phyloP scores from a whole-genome alignment of 2,113 vertebrate genomes.

The Campylomormyrus tamandua region DNA sequence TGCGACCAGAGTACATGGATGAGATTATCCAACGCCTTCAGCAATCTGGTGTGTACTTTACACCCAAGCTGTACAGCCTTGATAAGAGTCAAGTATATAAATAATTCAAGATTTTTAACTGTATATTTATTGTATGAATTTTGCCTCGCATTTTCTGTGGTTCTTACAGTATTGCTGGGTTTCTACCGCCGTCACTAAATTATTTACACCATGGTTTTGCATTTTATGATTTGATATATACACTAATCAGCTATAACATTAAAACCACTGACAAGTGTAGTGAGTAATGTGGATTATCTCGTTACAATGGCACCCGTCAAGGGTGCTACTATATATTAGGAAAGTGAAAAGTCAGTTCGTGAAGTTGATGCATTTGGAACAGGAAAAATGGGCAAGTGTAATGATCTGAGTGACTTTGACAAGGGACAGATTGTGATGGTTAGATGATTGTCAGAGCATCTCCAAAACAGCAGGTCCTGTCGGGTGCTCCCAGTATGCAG shows the following conservation, averaged over 20 bases:
- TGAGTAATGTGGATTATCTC: background rate
- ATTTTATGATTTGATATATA: background rate
- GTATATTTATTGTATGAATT: background rate
- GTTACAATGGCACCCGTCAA: background rate
- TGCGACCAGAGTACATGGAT: background rate
- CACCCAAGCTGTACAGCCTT: background rate
- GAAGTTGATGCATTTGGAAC: background rate
- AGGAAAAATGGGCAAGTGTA: background rate
- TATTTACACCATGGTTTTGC: background rate
- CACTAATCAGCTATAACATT: background rate
- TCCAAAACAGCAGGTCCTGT: background rate
- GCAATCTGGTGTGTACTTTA: background rate
- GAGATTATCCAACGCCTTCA: background rate
- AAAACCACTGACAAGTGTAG: background rate
- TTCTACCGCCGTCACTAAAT: background rate
- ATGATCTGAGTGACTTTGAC: background rate
- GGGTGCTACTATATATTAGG: background rate
- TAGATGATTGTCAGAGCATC: background rate
- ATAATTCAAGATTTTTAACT: slow-evolving; percentile 9
- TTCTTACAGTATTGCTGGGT: background rate
- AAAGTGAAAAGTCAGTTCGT: background rate
- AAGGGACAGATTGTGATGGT: background rate
- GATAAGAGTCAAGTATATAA: background rate
- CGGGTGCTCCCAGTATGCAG: background rate
- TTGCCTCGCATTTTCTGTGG: background rate